phyloP scores from a whole-genome alignment of 2,797 vertebrate species.

The Pyrocephalus nanus region DNA sequence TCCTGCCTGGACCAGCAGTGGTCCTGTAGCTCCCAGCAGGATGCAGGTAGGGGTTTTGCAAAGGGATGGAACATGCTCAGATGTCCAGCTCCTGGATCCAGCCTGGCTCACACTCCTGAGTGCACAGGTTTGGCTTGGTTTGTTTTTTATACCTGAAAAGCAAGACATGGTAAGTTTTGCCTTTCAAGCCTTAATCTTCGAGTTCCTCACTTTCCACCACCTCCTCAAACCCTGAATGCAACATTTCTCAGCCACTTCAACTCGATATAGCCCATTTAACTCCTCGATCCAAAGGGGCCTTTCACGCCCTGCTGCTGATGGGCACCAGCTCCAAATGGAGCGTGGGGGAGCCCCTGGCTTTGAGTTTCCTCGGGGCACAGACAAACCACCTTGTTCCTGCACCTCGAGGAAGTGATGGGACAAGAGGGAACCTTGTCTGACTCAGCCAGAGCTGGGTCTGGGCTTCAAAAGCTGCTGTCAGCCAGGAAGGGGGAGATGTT shows the following conservation, averaged over 20 bases:
- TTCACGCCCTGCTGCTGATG: constrained; percentile 19
- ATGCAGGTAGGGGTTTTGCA: neutral
- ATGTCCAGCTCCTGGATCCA: neutral
- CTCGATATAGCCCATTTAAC: neutral
- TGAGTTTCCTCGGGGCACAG: constrained; percentile 18
- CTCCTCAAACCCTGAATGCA: neutral
- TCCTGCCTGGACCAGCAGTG: neutral
- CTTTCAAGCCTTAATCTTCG: constrained; percentile 20
- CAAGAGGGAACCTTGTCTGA: constrained; percentile 37
- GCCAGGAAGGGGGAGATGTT: constrained; percentile 12
- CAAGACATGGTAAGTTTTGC: neutral
- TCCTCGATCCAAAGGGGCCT: neutral
- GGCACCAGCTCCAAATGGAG: constrained; percentile 15
- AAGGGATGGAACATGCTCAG: neutral
- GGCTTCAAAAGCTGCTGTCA: constrained; percentile 15
- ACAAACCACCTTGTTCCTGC: neutral
- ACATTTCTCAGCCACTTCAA: constrained; percentile 17
- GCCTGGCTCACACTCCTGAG: neutral
- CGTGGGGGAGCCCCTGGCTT: constrained; percentile 22
- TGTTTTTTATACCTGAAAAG: constrained; percentile 17
- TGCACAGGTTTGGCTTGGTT: neutral
- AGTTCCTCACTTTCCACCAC: constrained; percentile 1
- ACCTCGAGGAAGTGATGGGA: neutral
- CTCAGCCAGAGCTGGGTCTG: neutral
- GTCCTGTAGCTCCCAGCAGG: neutral